Percentiles rank a stretch among this genome's conserved stretches.
Conservation (phyloP, 2,113 vertebrate species). For the Microcebus murinus region DNA sequence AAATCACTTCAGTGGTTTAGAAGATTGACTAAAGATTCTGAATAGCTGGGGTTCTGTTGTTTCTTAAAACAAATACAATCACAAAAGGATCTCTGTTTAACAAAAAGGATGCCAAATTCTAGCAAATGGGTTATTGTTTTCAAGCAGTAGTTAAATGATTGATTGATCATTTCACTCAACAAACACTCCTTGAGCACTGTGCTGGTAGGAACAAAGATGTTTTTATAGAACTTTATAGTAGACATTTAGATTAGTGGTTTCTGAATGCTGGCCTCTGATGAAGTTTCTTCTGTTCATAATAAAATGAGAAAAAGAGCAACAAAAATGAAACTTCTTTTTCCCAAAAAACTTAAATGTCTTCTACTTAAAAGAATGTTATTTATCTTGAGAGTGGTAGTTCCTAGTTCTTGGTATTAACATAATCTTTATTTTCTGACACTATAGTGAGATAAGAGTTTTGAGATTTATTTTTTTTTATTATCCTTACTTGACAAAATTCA, state of each 20-base stretch:
- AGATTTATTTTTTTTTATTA: neutral
- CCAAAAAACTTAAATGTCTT: neutral
- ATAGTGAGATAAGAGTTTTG: neutral
- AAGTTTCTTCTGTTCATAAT: slow-evolving; percentile 6
- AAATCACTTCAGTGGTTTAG: neutral
- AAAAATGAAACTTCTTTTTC: neutral
- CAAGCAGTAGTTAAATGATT: neutral
- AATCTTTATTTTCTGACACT: slow-evolving; percentile 20
- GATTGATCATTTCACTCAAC: neutral
- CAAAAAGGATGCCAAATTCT: neutral
- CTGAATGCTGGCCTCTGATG: neutral
- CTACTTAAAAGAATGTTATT: neutral
- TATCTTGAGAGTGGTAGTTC: neutral
- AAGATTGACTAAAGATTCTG: neutral
- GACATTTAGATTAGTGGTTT: neutral
- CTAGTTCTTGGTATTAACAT: neutral
- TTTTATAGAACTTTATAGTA: neutral
- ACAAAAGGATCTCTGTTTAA: neutral
- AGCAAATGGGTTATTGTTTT: neutral
- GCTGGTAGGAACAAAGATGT: neutral
- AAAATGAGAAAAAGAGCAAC: slow-evolving; percentile 4
- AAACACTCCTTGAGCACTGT: neutral
- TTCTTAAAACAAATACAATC: slow-evolving; percentile 6
- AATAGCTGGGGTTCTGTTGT: neutral
- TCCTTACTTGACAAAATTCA: neutral